Conservation (phyloP, 2,797 vertebrate species). For the Oryzias sinensis region DNA sequence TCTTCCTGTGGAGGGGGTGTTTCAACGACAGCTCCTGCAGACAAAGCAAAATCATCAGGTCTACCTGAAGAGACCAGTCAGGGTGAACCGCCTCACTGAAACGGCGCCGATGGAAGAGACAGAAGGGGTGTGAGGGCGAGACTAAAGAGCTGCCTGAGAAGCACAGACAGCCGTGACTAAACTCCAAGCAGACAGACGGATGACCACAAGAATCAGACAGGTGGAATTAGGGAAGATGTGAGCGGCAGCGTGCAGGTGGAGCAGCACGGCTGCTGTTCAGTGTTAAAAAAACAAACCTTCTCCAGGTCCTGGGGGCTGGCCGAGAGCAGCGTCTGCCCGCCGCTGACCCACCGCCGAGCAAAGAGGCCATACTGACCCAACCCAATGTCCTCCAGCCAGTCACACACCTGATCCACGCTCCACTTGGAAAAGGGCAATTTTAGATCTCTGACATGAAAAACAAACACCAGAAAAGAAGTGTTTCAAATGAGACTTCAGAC, state of each 20-base stretch:
- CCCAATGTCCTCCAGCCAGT: constrained; percentile 93
- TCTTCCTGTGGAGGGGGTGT: constrained; percentile 93
- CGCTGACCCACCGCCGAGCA: constrained; percentile 87
- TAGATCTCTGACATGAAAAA: constrained; percentile 76
- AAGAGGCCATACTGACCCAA: constrained; percentile 87
- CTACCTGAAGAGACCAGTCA: neutral
- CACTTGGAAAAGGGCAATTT: constrained; percentile 90
- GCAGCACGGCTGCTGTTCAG: constrained; percentile 7
- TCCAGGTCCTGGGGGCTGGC: constrained; percentile 90
- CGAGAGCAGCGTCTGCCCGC: constrained; percentile 87
- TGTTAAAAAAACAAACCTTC: constrained; percentile 76
- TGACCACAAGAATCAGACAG: constrained; percentile 38
- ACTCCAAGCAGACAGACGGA: constrained; percentile 20
- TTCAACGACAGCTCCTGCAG: constrained; percentile 89
- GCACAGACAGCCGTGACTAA: constrained; percentile 41
- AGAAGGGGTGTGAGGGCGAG: constrained; percentile 28
- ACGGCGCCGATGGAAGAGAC: constrained; percentile 1
- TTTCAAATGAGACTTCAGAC: neutral
- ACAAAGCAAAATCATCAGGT: neutral
- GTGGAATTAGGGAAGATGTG: constrained; percentile 26
- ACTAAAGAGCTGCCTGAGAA: constrained; percentile 44
- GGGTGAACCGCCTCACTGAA: constrained; percentile 1
- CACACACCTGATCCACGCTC: constrained; percentile 90
- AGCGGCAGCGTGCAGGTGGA: constrained; percentile 7
- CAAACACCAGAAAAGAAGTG: neutral